A percentile compares a stretch with the other conserved stretches of the same genome.
phyloP scores from a whole-genome alignment of 1,140 invertebrate genomes.

The Drosophila varians region DNA sequence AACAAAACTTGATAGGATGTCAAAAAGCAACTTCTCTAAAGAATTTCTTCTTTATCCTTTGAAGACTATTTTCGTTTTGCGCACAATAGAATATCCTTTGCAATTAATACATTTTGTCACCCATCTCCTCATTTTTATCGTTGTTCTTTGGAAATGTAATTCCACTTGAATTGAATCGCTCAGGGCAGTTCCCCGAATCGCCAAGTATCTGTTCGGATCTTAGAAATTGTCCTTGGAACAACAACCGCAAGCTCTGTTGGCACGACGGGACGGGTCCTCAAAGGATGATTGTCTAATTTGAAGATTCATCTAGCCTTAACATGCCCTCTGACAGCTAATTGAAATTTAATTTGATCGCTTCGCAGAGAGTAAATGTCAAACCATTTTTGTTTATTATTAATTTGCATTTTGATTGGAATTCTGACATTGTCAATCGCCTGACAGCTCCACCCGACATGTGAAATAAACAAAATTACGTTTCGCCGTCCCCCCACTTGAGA shows the following conservation, averaged over 20 bases:
- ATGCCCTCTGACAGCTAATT: conserved; percentile 64
- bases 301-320: conserved; percentile 8
- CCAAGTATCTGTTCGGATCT: not conserved
- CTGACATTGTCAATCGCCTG: conserved; percentile 63
- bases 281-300: conserved; percentile 25
- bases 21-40: too few species aligned
- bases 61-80: not conserved
- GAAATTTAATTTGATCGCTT: conserved; percentile 48
- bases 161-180: not conserved
- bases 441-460: conserved; percentile 56
- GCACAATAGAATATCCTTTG: not conserved
- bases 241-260: conserved; percentile 15
- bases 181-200: not conserved
- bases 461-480: conserved; percentile 63
- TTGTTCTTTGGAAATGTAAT: not conserved
- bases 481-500: conserved; percentile 32
- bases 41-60: too few species aligned
- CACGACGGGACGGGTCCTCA: not conserved
- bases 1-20: not conserved
- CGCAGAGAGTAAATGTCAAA: conserved; percentile 51
- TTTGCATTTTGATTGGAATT: conserved; percentile 78
- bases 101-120: not conserved
- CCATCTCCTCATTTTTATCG: not conserved
- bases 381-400: conserved; percentile 80
- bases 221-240: conserved; percentile 20